Evolutionary conservation across 2,888 invertebrate species (phyloP), one percentile per base, ranked within the genome.

Genomic region (Hirtodrosophila duncani): DNA sequence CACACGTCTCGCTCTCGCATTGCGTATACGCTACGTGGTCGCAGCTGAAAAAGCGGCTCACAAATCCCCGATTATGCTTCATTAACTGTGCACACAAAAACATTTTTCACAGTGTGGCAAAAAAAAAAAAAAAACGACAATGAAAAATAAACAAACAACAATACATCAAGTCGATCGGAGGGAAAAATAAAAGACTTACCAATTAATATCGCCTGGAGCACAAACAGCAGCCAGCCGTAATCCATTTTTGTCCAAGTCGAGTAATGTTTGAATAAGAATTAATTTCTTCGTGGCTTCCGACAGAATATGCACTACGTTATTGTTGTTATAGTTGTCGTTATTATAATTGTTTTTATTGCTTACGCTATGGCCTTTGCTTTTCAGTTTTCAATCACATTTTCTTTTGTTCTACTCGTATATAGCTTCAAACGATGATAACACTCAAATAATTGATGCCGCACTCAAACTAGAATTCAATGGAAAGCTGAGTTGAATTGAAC

Each of bases 201-300:
- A 65, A 78, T 71, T 68, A 79, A 60, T 37, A 46, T 39, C 20
- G 63, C 57, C 38, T 48, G 43, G 57, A 75, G 45, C 50, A 80
- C 45, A 39, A 67, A 60, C 48, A 75, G 45, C 53, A 67, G 63
- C 66, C 64, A 63, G 55, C 50, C 49, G 70, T 79, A 68, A 75
- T 81, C 79, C 81, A 78, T 81, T 36, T 60, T 57, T 43, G 38
- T 38, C 27, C 27, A 38, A 37, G 24, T 41, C 21, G 11, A 37
- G 45, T 43, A 33, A 49, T 46, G 51, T 63, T 60, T 50, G 55
- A 58, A 52, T 52, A 48, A 60, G n/a, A 68, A 63, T 63, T 65
- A 71, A 77, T 69, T 77, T 74, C 66, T 65, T 60, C 50, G 34
- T 50, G 58, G 46, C 34, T 30, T 31, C 13, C 38, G 24, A 11